Base-by-base conservation (phyloP, 2,113 vertebrate genomes). In the Scortum barcoo region DNA sequence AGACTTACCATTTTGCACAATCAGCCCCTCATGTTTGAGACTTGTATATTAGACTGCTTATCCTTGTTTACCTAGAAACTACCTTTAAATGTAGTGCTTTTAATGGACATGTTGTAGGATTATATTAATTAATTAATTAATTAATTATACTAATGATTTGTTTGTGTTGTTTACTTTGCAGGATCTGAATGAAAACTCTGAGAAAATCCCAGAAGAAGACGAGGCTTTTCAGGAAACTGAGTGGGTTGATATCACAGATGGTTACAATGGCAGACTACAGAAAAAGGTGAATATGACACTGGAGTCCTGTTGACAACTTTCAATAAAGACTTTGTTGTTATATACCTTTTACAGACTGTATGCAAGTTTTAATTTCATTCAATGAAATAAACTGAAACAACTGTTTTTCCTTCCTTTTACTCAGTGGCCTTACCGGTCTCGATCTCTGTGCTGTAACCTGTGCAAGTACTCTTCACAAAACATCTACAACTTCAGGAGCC, bases 381-480 rank as follows among this genome's bases (percentile, higher is more conserved):
- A 2, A 33, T 36, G 46, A 17, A 48, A 7, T 46, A 46, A 46
- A 3, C 62, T 78, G 14, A 65, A 56, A 46, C 9, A n/a, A 58
- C 11, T 17, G 20, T 24, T 78, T 56, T 72, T 4, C 36, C 8
- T 48, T 42, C 12, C 53, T 2, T 67, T 63, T 67, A 1, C 72
- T n/a, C 67, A 95, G 95, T 95, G 95, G 95, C 86, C 88, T 3
- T 95, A 95, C 73, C 93, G 95, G 19, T 94, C 94, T 8, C 89
- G 67, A 53, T 62, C 89, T 38, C 75, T 95, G 61, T 95, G 95
- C 88, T 95, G 95, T 63, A 86, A 19, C 73, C 69, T 95, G 79
- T 95, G 95, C 84, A 93, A 93, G 76, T 95, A 94, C 74, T 94
- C 94, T 0, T 88, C 94, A 4, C 85, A 91, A 16, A 94, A 93